A percentile compares a stretch with the other conserved stretches of the same genome.
These are phyloP conservation scores for Parnassius smintheus DNA, from an alignment of 2,888 invertebrate genomes.

Conservation along the genomic window DNA sequence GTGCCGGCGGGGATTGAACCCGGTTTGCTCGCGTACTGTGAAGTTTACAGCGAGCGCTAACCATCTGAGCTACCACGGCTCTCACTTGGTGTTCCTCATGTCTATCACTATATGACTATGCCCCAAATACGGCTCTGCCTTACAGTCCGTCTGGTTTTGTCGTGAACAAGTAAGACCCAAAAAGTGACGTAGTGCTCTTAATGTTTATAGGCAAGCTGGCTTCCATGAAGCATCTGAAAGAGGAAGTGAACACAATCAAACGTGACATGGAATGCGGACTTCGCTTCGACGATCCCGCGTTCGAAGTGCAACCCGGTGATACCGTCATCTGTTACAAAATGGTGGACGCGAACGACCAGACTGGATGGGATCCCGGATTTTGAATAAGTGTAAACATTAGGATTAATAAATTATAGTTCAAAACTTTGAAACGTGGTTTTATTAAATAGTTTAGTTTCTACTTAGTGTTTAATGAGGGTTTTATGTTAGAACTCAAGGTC, in stretches of 20 bases:
- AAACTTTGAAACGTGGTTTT: neutral
- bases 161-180: too few relatives aligned
- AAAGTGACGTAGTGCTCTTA: too few relatives aligned
- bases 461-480: neutral
- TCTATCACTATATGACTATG: too few relatives aligned
- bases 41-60: too few relatives aligned
- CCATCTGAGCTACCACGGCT: too few relatives aligned
- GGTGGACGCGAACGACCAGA: constrained; percentile 82
- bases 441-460: neutral
- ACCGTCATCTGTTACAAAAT: constrained; percentile 87
- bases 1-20: too few relatives aligned
- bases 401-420: constrained; percentile 16
- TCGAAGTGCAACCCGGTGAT: constrained; percentile 89
- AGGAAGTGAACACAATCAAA: constrained; percentile 91
- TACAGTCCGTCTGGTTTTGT: too few relatives aligned
- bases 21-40: too few relatives aligned
- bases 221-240: constrained; percentile 94
- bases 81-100: too few relatives aligned
- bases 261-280: constrained; percentile 95
- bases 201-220: constrained; percentile 79
- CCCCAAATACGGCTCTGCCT: too few relatives aligned
- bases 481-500: too few relatives aligned
- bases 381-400: constrained; percentile 52
- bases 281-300: constrained; percentile 83
- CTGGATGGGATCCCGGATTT: constrained; percentile 94